Evolutionary conservation across 2,113 vertebrate genomes (phyloP).

Genomic region (Empidonax traillii): DNA sequence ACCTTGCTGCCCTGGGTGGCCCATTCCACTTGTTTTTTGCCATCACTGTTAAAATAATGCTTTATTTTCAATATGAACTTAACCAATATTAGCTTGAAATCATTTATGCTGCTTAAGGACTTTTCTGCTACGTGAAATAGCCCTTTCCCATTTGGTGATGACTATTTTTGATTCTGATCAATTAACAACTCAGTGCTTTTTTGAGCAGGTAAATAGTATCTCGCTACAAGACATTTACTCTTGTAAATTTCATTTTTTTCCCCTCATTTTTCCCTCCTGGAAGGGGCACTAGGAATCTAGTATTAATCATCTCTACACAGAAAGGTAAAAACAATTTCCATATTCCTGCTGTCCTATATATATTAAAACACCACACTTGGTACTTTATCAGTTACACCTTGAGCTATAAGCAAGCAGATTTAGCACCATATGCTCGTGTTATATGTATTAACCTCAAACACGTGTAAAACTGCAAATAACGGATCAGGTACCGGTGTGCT

Average conservation of each 20-base stretch:
- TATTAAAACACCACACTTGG: not conserved
- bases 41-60: not conserved
- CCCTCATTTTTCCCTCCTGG: not conserved
- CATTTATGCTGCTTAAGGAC: not conserved
- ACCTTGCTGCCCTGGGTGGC: not conserved
- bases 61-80: not conserved
- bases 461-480: not conserved
- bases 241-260: not conserved
- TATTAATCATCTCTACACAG: not conserved
- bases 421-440: not conserved
- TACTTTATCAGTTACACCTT: not conserved
- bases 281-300: not conserved
- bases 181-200: not conserved
- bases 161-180: not conserved
- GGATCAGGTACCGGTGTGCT: not conserved
- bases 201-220: not conserved
- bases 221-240: not conserved
- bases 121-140: not conserved
- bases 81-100: not conserved
- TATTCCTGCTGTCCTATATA: not conserved
- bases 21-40: not conserved
- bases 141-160: not conserved
- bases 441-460: not conserved
- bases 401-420: not conserved
- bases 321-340: not conserved